Evolutionary conservation across 37 sponge, comb jelly and placozoan genomes (phyloP), one percentile per base, ranked within the genome.

Genomic region (Lycopodina hypogea): DNA sequence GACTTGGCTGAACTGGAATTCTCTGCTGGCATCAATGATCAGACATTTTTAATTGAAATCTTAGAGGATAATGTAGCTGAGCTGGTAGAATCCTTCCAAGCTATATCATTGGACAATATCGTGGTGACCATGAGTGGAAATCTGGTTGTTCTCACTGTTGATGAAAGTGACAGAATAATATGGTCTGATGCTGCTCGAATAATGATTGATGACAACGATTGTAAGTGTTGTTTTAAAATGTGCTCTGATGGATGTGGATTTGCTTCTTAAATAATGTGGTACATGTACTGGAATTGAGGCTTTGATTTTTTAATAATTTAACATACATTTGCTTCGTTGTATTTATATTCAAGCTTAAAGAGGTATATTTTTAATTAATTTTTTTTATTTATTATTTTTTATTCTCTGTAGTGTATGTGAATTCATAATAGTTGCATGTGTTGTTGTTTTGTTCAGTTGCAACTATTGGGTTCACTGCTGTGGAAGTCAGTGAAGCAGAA

Each of bases 381-480:
- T n/a, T n/a, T n/a, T n/a, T n/a, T n/a, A n/a, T n/a, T n/a, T n/a
- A n/a, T n/a, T n/a, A n/a, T n/a, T n/a, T n/a, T n/a, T n/a, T n/a
- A n/a, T n/a, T n/a, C n/a, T n/a, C n/a, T n/a, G n/a, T n/a, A n/a
- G n/a, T n/a, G n/a, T n/a, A n/a, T n/a, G n/a, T n/a, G n/a, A n/a
- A n/a, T n/a, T n/a, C n/a, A n/a, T n/a, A n/a, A n/a, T n/a, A n/a
- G n/a, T n/a, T n/a, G n/a, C n/a, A n/a, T n/a, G n/a, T n/a, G n/a
- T n/a, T n/a, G n/a, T n/a, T n/a, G n/a, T 71, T 18, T n/a, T 35
- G 19, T 42, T 17, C 71, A 60, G 60, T 12, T 11, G 65, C 55
- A 26, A 60, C 36, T 38, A 68, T 84, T 41, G 78, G 84, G 0
- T 60, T 84, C 11, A n/a, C 0, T 2, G n/a, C 32, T 23, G 35